Conservation (phyloP, 1,140 invertebrate genomes). For the Drosophila watanabei region DNA sequence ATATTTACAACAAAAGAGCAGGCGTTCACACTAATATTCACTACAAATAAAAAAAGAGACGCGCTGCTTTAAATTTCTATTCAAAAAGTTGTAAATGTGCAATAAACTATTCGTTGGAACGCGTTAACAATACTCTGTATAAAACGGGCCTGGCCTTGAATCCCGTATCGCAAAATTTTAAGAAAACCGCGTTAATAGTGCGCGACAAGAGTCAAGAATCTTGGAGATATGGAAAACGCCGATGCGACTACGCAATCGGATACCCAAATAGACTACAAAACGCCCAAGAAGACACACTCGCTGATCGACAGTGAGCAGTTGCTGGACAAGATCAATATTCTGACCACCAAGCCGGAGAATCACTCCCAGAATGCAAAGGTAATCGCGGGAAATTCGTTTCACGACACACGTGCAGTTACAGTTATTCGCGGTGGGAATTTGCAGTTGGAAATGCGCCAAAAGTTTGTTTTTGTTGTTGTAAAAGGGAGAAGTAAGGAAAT, state of each 20-base stretch:
- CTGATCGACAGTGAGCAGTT: conserved; percentile 71
- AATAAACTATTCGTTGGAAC: conserved; percentile 1
- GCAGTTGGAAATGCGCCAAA: conserved; percentile 1
- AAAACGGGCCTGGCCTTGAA: background rate
- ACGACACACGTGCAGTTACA: conserved; percentile 23
- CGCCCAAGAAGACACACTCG: conserved; percentile 71
- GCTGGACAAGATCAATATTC: conserved; percentile 80
- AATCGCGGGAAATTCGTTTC: conserved; percentile 20
- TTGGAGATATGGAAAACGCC: conserved; percentile 58
- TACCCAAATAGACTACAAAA: conserved; percentile 74
- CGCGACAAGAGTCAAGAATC: background rate
- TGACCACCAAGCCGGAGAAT: conserved; percentile 82
- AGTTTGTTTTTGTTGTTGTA: background rate
- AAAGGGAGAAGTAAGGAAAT: too few species aligned
- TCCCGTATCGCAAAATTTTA: background rate
- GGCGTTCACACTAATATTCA: background rate
- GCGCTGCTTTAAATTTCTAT: conserved; percentile 48
- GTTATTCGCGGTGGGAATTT: conserved; percentile 11
- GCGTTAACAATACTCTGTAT: too few species aligned
- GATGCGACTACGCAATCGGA: conserved; percentile 59
- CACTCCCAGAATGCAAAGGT: conserved; percentile 79
- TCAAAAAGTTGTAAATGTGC: conserved; percentile 19
- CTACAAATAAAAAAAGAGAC: conserved; percentile 29
- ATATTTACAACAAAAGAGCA: background rate
- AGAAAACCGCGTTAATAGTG: background rate